Conservation (phyloP, 1,140 invertebrate species). For the Agraylea sexmaculata region DNA sequence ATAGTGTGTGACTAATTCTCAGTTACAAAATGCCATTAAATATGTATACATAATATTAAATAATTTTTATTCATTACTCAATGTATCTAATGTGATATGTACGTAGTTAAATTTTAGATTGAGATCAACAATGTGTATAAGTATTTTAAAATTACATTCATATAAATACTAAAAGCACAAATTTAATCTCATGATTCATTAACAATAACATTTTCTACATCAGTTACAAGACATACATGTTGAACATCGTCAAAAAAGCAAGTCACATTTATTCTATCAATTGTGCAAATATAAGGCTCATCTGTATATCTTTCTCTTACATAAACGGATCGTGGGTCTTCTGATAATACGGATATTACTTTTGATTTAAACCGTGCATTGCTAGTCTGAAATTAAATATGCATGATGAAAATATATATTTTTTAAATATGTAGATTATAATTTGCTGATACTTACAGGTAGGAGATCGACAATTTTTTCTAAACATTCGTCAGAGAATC, state of each 20-base stretch:
- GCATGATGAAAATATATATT: background rate
- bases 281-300: constrained; percentile 67
- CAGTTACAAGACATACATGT: constrained; percentile 47
- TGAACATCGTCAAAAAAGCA: constrained; percentile 62
- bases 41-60: no score
- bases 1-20: no score
- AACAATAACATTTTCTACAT: no score
- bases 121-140: no score
- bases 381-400: constrained; percentile 24
- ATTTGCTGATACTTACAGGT: constrained; percentile 6
- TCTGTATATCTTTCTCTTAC: constrained; percentile 59
- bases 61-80: no score
- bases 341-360: constrained; percentile 60
- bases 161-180: no score
- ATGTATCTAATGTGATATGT: no score
- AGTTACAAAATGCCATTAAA: no score
- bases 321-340: constrained; percentile 83
- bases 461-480: constrained; percentile 15
- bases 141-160: no score
- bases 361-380: constrained; percentile 36
- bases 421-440: background rate
- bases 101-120: no score
- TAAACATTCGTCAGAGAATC: constrained; percentile 25
- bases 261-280: constrained; percentile 66
- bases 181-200: no score